These are phyloP conservation scores for Zaprionus lachaisei DNA, from an alignment of 1,140 invertebrate genomes.

Conservation along the genomic window DNA sequence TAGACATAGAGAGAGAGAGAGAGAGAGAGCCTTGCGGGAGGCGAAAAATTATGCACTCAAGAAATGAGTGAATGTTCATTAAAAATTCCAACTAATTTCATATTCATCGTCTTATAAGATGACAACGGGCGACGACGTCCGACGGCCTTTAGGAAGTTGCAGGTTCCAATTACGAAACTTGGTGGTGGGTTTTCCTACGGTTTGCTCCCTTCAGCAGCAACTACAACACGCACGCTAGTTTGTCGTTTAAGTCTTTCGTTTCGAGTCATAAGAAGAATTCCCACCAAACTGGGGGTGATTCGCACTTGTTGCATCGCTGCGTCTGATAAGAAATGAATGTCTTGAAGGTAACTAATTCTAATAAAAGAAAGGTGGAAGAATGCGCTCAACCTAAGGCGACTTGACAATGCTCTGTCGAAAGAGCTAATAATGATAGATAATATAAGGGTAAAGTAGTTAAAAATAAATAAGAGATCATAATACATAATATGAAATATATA, in stretches of 20 bases:
- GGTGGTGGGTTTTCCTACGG: constrained; percentile 61
- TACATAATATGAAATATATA: neutral
- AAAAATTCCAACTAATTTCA: constrained; percentile 82
- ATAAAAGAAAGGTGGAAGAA: constrained; percentile 5
- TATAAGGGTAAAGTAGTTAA: neutral
- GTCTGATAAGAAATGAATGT: constrained; percentile 64
- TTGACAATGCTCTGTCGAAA: neutral
- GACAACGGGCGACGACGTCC: constrained; percentile 31
- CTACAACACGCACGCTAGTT: constrained; percentile 65
- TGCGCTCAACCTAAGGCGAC: neutral
- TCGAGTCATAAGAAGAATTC: constrained; percentile 23
- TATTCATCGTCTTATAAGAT: constrained; percentile 81
- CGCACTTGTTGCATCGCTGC: constrained; percentile 56
- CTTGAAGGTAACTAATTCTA: constrained; percentile 8
- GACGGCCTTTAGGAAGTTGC: constrained; percentile 69
- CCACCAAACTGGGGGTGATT: constrained; percentile 28
- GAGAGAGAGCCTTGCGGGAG: constrained; percentile 22
- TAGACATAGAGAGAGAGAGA: constrained; percentile 4
- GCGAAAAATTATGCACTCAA: constrained; percentile 40
- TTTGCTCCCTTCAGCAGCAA: constrained; percentile 7
- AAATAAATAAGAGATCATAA: neutral
- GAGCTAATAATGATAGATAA: neutral
- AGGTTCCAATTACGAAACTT: constrained; percentile 68
- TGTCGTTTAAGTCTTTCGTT: constrained; percentile 77
- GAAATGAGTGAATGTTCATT: constrained; percentile 70